Evolutionary conservation across 1,140 invertebrate genomes (phyloP), one percentile per base, ranked within the genome.

Genomic region (Drosophila parvula): DNA sequence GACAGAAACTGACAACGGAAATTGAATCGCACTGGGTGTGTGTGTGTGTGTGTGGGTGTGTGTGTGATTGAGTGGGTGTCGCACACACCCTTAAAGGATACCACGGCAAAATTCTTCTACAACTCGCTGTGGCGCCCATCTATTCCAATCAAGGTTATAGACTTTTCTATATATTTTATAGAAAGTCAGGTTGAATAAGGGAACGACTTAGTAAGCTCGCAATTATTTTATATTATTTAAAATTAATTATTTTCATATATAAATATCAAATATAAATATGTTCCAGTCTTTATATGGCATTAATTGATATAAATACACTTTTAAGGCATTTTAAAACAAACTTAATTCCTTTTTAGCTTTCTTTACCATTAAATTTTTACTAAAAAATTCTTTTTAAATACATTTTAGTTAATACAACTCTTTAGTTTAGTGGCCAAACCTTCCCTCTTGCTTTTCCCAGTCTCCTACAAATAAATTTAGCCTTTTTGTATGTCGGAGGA

Each of bases 1-100:
- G 62, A 77, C 65, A 78, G 43, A 32, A 78, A 61, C 53, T 69
- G 74, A 60, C 75, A 78, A 53, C 63, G 65, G 75, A 70, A 78
- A 78, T 78, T 78, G 64, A 78, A 78, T 78, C 53, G 74, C 73
- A 10, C 4, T 41, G 55, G 16, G 40, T 40, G 30, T 28, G 16
- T 22, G 32, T 6, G 22, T 12, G 18, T 30, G 44, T 43, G 44
- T 34, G n/a, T 14, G 45, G 53, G 45, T 18, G 12, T 27, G 34
- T 22, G 16, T 28, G 47, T 55, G 61, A 58, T 56, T 69, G 73
- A 58, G 53, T 67, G 62, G 51, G 56, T 57, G 53, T 64, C 53
- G 18, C 48, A n/a, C 36, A 50, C 45, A 51, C 22, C 34, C 16
- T 27, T 18, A 14, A 50, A 32, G 47, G 34, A 32, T 14, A 38